A percentile compares a stretch with the other conserved stretches of the same genome.
These are phyloP conservation scores for Tetramorium bicarinatum DNA, from an alignment of 2,888 invertebrate genomes.

Conservation along the genomic window DNA sequence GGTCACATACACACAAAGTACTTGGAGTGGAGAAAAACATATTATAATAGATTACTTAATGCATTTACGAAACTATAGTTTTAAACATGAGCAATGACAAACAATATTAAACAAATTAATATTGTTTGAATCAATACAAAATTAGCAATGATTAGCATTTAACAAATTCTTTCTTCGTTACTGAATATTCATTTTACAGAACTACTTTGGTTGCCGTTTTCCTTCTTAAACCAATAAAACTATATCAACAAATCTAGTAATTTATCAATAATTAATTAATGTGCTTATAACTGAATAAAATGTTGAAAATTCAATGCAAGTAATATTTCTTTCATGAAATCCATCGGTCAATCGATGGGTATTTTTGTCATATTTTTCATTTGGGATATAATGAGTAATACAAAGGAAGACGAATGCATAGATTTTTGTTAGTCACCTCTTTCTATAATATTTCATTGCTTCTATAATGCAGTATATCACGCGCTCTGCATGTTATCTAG, in stretches of 20 bases:
- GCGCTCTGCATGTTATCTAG: slow-evolving; percentile 88
- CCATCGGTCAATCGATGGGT: slow-evolving; percentile 50
- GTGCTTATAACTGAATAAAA: neutral
- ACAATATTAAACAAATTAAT: slow-evolving; percentile 11
- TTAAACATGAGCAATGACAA: slow-evolving; percentile 46
- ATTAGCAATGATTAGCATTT: slow-evolving; percentile 15
- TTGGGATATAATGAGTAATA: slow-evolving; percentile 46
- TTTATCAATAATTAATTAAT: neutral
- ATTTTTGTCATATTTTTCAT: slow-evolving; percentile 26
- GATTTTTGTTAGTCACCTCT: slow-evolving; percentile 79
- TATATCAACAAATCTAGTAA: slow-evolving; percentile 11
- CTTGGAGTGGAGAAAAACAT: slow-evolving; percentile 42
- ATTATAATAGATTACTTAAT: slow-evolving; percentile 36
- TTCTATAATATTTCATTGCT: slow-evolving; percentile 81
- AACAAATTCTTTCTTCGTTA: slow-evolving; percentile 43
- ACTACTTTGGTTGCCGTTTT: slow-evolving; percentile 40
- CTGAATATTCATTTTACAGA: slow-evolving; percentile 52
- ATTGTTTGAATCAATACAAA: slow-evolving; percentile 3
- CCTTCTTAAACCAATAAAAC: slow-evolving; percentile 41
- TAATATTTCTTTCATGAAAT: slow-evolving; percentile 57
- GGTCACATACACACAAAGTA: slow-evolving; percentile 49
- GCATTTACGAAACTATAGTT: slow-evolving; percentile 48
- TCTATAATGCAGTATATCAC: slow-evolving; percentile 85
- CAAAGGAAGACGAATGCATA: slow-evolving; percentile 70
- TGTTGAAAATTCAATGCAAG: slow-evolving; percentile 56